Evolutionary conservation across 2,888 invertebrate species (phyloP).

Genomic region (Sarcophaga carnaria): DNA sequence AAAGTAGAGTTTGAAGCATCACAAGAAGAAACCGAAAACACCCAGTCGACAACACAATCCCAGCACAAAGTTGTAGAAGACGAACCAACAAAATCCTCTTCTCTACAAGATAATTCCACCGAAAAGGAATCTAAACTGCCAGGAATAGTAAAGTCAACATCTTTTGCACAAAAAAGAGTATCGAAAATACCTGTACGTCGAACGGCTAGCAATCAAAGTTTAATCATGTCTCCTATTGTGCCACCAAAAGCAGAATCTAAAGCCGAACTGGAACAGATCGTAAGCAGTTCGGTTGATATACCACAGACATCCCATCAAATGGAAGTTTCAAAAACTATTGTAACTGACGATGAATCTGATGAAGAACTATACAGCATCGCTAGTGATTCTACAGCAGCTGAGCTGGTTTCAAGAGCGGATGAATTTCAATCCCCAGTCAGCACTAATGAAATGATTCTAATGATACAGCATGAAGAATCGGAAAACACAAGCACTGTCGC

Average conservation of each 20-base stretch:
- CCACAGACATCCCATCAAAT: conserved; percentile 51
- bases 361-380: conserved; percentile 76
- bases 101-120: no score
- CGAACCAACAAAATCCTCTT: no score
- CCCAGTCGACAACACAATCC: no score
- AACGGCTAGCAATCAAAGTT: conserved; percentile 61
- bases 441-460: conserved; percentile 73
- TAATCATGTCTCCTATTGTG: neutral
- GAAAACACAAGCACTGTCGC: conserved; percentile 53
- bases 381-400: conserved; percentile 72
- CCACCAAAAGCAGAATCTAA: neutral
- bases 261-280: neutral
- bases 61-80: no score
- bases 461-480: conserved; percentile 57
- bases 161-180: conserved; percentile 38
- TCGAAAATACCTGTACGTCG: conserved; percentile 78
- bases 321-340: conserved; percentile 69
- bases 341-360: conserved; percentile 65
- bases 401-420: conserved; percentile 46
- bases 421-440: conserved; percentile 72
- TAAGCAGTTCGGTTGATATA: neutral
- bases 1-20: no score
- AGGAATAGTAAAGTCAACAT: neutral
- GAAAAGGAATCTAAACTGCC: no score
- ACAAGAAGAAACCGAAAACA: no score